Conservation (phyloP, 2,113 vertebrate genomes). For the Sinocyclocheilus maitianheensis region DNA sequence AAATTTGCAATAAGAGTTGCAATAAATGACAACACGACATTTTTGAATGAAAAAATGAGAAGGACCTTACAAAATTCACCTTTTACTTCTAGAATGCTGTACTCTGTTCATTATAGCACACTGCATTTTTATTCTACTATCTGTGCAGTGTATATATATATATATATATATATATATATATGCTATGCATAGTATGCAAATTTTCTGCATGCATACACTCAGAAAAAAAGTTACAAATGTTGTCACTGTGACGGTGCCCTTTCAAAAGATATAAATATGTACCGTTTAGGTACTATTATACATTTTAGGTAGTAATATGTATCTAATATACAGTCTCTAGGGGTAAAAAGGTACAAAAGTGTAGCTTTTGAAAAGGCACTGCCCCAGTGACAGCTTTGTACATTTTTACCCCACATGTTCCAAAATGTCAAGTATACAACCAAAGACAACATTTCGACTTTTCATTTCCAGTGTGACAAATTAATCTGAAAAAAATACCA, state of each 20-base stretch:
- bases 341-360: background rate
- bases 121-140: background rate
- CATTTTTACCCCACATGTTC: too few relatives aligned
- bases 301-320: background rate
- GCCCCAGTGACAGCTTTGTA: too few relatives aligned
- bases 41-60: background rate
- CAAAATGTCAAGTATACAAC: background rate
- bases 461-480: background rate
- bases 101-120: background rate
- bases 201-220: background rate
- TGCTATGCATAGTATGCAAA: background rate
- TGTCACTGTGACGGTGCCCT: too few relatives aligned
- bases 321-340: background rate
- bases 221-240: too few relatives aligned
- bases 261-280: too few relatives aligned
- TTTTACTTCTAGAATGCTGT: background rate
- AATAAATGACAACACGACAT: background rate
- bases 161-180: too few relatives aligned
- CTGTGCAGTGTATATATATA: background rate
- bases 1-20: background rate
- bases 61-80: background rate
- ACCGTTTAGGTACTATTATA: too few relatives aligned
- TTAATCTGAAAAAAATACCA: background rate
- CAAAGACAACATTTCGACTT: background rate
- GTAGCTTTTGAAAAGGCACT: too few relatives aligned